Evolutionary conservation across 2,888 invertebrate genomes (phyloP), one percentile per base, ranked within the genome.

Genomic region (Octonoba sinensis): DNA sequence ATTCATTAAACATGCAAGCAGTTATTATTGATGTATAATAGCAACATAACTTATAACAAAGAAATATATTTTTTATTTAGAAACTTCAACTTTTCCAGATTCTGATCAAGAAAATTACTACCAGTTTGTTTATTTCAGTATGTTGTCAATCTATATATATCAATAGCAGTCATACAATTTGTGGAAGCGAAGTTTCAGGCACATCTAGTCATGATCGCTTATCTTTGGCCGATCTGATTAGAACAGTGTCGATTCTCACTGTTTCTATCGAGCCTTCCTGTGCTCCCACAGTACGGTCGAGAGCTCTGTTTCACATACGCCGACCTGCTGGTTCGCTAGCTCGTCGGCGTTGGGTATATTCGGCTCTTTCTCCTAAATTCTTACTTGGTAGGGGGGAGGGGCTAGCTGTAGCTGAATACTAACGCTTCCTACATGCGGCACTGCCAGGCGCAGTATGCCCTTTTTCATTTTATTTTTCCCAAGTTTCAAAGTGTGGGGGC

Each of bases 201-300:
- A 81, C 69, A 62, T 73, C 73, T 36, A 67, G 46, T 49, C 79
- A 81, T 81, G 79, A 81, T 81, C 74, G 79, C 74, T 79, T 64
- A 62, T 57, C 22, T 78, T 81, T 74, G 69, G 79, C 73, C 73
- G 73, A 74, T 74, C 79, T 81, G 74, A 66, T 56, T 73, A 69
- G 79, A 79, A 78, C 59, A 72, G 78, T 78, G 78, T 67, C 78
- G 78, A 78, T 72, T 78, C 78, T 78, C 70, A 65, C 54, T 57
- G 8, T 49, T 24, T 70, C 15, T 49, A 24, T 71, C n/a, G 56
- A 16, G 54, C 36, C 24, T 47, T 71, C 66, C 70, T 59, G 65
- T 36, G 8, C n/a, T 46, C 49, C 3, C 15, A 27, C 16, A 49
- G 65, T 47, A 18, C 62, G 59, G 69, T 76, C 16, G 69, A 69